Percentiles rank a stretch among this genome's conserved stretches.
phyloP scores from a whole-genome alignment of 1,140 invertebrate species.

The Ruditapes philippinarum region DNA sequence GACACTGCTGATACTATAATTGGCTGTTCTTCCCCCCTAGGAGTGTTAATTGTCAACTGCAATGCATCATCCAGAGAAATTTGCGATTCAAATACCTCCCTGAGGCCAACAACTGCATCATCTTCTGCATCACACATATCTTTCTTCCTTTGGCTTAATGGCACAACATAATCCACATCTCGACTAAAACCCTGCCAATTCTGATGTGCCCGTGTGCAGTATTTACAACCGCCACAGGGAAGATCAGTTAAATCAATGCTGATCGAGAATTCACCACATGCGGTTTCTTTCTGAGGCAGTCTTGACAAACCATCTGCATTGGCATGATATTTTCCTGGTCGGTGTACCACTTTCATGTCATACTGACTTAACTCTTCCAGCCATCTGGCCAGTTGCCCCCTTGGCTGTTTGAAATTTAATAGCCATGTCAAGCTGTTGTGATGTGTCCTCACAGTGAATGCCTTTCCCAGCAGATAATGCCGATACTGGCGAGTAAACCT shows the following conservation, averaged over 20 bases:
- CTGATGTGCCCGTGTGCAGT: slow-evolving; percentile 17
- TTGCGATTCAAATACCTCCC: neutral
- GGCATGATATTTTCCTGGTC: neutral
- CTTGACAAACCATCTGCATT: slow-evolving; percentile 40
- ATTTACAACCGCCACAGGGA: slow-evolving; percentile 23
- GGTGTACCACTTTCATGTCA: slow-evolving; percentile 48
- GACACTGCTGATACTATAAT: neutral
- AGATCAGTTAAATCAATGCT: neutral
- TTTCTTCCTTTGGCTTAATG: neutral
- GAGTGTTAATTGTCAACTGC: neutral
- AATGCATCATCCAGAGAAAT: neutral
- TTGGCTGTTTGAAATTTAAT: slow-evolving; percentile 38
- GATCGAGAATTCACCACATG: neutral
- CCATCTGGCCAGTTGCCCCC: slow-evolving; percentile 42
- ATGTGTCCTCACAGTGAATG: slow-evolving; percentile 38
- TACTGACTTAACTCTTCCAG: slow-evolving; percentile 47
- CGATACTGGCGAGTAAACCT: slow-evolving; percentile 35
- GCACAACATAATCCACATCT: neutral
- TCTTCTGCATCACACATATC: neutral
- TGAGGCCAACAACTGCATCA: neutral
- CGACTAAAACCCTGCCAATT: slow-evolving; percentile 2
- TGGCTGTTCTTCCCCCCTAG: neutral
- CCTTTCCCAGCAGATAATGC: slow-evolving; percentile 42
- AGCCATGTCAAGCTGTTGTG: slow-evolving; percentile 54
- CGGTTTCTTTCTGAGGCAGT: neutral